Conservation (phyloP, 2,797 vertebrate species). For the Hoplostethus atlanticus region DNA sequence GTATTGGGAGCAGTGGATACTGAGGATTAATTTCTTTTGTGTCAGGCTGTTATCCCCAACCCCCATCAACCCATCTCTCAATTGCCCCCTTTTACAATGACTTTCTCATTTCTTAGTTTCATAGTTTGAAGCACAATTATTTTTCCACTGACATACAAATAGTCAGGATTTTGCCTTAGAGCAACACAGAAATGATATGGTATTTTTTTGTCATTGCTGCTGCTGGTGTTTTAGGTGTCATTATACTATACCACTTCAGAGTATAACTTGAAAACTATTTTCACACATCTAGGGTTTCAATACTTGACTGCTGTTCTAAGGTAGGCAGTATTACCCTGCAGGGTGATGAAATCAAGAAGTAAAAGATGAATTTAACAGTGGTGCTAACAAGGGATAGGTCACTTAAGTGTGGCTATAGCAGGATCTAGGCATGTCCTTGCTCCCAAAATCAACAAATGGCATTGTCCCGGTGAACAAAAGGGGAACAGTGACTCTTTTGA, state of each 20-base stretch:
- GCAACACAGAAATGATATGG: constrained; percentile 62
- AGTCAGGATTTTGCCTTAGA: constrained; percentile 65
- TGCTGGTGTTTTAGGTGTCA: constrained; percentile 61
- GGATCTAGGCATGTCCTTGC: constrained; percentile 28
- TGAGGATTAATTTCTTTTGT: constrained; percentile 82
- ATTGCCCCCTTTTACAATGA: constrained; percentile 67
- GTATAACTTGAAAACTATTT: constrained; percentile 42
- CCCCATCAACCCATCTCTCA: constrained; percentile 79
- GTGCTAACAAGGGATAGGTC: constrained; percentile 38
- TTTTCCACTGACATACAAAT: constrained; percentile 75
- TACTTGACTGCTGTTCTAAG: constrained; percentile 37
- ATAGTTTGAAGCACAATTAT: constrained; percentile 78
- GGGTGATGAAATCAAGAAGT: constrained; percentile 54
- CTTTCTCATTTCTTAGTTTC: constrained; percentile 81
- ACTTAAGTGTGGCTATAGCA: constrained; percentile 27
- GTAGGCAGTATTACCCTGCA: constrained; percentile 43
- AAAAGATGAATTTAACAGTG: constrained; percentile 54
- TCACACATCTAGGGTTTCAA: constrained; percentile 55
- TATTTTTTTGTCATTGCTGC: constrained; percentile 42
- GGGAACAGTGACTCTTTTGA: constrained; percentile 48
- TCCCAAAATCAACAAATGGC: constrained; percentile 28
- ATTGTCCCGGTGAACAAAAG: constrained; percentile 44
- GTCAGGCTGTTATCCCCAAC: constrained; percentile 80
- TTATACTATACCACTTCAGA: constrained; percentile 29
- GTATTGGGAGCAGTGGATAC: constrained; percentile 81